phyloP scores from a whole-genome alignment of 2,888 invertebrate genomes.

The Napeogenes inachia region DNA sequence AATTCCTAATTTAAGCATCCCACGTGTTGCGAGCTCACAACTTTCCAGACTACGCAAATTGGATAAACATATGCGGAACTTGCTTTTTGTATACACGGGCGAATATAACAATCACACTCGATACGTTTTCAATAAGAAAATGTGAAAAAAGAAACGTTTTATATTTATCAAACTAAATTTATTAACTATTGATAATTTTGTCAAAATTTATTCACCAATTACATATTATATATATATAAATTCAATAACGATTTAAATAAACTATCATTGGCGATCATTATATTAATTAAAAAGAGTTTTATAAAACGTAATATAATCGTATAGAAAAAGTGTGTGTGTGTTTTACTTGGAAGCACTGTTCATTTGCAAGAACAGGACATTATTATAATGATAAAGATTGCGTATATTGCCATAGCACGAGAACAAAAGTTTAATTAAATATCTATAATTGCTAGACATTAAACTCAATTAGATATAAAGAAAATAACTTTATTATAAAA shows the following conservation, averaged over 20 bases:
- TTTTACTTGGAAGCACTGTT: conserved; percentile 32
- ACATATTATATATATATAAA: too few relatives aligned
- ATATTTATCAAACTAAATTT: too few relatives aligned
- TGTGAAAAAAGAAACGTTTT: too few relatives aligned
- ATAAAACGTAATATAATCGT: conserved; percentile 11
- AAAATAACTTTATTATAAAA: conserved; percentile 10
- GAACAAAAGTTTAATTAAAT: conserved; percentile 33
- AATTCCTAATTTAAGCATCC: conserved; percentile 74
- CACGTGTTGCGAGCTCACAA: conserved; percentile 74
- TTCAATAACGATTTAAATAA: not conserved
- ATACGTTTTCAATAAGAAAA: conserved; percentile 8
- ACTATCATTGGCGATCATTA: not conserved
- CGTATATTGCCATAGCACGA: conserved; percentile 37
- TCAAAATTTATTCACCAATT: too few relatives aligned
- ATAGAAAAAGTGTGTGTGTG: conserved; percentile 39
- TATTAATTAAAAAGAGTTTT: not conserved
- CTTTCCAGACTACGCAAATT: conserved; percentile 76
- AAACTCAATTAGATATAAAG: not conserved
- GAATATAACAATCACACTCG: conserved; percentile 20
- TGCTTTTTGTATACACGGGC: conserved; percentile 41
- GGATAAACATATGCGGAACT: conserved; percentile 73
- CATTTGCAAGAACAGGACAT: conserved; percentile 55
- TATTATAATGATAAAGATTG: conserved; percentile 53
- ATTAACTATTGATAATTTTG: too few relatives aligned
- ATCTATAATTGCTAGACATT: conserved; percentile 14